These are phyloP conservation scores for Microctonus hyperodae DNA, from an alignment of 2,888 invertebrate genomes.

Conservation along the genomic window DNA sequence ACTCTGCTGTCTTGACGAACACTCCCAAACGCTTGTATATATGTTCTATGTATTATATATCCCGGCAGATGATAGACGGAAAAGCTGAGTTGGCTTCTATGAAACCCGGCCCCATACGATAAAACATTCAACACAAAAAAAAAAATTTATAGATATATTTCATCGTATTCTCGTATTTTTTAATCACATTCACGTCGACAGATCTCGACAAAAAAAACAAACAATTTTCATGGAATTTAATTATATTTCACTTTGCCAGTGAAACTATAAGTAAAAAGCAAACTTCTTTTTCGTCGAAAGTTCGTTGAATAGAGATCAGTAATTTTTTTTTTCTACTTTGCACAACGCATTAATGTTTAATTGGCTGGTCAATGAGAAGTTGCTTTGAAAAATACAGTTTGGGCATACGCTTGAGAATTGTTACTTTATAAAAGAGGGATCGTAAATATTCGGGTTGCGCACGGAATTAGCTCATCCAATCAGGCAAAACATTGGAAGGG, in stretches of 20 bases:
- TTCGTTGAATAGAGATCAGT: neutral
- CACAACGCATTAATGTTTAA: constrained; percentile 34
- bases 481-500: constrained; percentile 62
- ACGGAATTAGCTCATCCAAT: constrained; percentile 58
- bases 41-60: neutral
- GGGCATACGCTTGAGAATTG: constrained; percentile 19
- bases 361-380: constrained; percentile 27
- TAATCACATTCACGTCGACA: neutral
- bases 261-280: neutral
- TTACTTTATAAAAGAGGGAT: constrained; percentile 41
- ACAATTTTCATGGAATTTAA: constrained; percentile 14
- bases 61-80: constrained; percentile 47
- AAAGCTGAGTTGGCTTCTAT: constrained; percentile 43
- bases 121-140: constrained; percentile 33
- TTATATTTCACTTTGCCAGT: constrained; percentile 17
- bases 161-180: constrained; percentile 1
- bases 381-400: constrained; percentile 21
- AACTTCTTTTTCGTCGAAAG: neutral
- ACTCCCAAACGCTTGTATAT: constrained; percentile 30
- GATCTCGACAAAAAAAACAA: neutral
- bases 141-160: no score
- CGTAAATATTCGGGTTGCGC: constrained; percentile 53
- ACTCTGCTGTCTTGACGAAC: constrained; percentile 23
- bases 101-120: constrained; percentile 43
- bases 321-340: constrained; percentile 4